phyloP scores from a whole-genome alignment of 2,797 vertebrate species.

The Craterocephalus amniculus region DNA sequence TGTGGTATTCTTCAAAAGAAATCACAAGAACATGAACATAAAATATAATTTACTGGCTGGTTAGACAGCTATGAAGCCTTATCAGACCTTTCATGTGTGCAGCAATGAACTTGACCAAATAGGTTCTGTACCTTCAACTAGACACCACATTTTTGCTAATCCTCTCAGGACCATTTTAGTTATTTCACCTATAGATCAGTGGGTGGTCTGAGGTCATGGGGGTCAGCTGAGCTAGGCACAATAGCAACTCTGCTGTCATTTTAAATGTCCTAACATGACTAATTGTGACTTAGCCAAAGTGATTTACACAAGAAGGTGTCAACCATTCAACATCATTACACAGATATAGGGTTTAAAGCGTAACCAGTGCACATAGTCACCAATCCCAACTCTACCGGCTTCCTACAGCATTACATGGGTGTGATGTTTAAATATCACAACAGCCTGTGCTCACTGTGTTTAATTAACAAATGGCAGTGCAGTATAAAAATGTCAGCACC shows the following conservation, averaged over 20 bases:
- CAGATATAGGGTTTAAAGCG: constrained; percentile 5
- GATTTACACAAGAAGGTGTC: constrained; percentile 4
- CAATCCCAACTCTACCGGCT: neutral
- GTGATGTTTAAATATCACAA: constrained; percentile 11
- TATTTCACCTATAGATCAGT: neutral
- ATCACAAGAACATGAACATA: neutral
- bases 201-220: constrained; percentile 40
- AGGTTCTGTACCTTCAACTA: constrained; percentile 7
- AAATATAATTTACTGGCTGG: neutral
- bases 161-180: neutral
- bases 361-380: constrained; percentile 3
- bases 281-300: constrained; percentile 5
- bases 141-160: neutral
- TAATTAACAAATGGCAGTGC: constrained; percentile 43
- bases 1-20: neutral
- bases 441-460: constrained; percentile 36
- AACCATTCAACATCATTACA: constrained; percentile 6
- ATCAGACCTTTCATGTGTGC: neutral
- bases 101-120: constrained; percentile 17
- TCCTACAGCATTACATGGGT: neutral
- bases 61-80: neutral
- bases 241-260: constrained; percentile 14
- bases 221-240: constrained; percentile 40
- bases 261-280: constrained; percentile 24
- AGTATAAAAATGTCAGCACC: constrained; percentile 46